Percentiles rank a stretch among this genome's conserved stretches.
Evolutionary conservation across 2,888 invertebrate species (phyloP).

Genomic region (Dorcus hopei): DNA sequence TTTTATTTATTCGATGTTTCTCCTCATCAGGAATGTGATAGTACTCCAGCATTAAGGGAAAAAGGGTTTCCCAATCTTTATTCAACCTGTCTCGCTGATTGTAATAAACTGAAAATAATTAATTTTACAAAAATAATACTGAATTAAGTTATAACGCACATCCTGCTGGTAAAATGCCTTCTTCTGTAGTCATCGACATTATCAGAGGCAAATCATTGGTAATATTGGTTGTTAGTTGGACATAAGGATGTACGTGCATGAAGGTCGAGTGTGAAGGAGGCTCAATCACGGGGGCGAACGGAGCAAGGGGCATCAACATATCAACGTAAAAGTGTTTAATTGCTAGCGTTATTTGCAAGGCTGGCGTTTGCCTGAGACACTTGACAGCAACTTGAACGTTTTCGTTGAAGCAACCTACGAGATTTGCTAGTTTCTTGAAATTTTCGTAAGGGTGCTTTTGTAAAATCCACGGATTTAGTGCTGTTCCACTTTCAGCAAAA

Average conservation of each 20-base stretch:
- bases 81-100: slow-evolving; percentile 45
- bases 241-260: slow-evolving; percentile 61
- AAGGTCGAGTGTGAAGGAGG: slow-evolving; percentile 53
- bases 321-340: slow-evolving; percentile 54
- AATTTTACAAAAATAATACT: neutral
- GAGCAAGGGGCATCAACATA: slow-evolving; percentile 48
- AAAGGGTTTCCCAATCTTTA: slow-evolving; percentile 33
- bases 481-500: slow-evolving; percentile 69
- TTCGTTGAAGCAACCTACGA: slow-evolving; percentile 61
- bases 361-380: slow-evolving; percentile 61
- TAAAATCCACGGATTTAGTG: slow-evolving; percentile 57
- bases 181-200: slow-evolving; percentile 64
- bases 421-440: slow-evolving; percentile 56
- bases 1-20: slow-evolving; percentile 38
- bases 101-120: slow-evolving; percentile 26
- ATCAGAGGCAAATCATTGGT: slow-evolving; percentile 69
- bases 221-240: slow-evolving; percentile 57
- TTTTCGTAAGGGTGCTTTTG: slow-evolving; percentile 57
- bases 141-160: slow-evolving; percentile 47
- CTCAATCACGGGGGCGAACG: slow-evolving; percentile 40
- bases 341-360: slow-evolving; percentile 48
- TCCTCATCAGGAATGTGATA: slow-evolving; percentile 33
- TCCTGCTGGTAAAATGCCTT: slow-evolving; percentile 68
- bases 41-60: slow-evolving; percentile 34
- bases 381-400: slow-evolving; percentile 56